Base-by-base conservation (phyloP, 1,140 invertebrate genomes). In the Luehdorfia chinensis region DNA sequence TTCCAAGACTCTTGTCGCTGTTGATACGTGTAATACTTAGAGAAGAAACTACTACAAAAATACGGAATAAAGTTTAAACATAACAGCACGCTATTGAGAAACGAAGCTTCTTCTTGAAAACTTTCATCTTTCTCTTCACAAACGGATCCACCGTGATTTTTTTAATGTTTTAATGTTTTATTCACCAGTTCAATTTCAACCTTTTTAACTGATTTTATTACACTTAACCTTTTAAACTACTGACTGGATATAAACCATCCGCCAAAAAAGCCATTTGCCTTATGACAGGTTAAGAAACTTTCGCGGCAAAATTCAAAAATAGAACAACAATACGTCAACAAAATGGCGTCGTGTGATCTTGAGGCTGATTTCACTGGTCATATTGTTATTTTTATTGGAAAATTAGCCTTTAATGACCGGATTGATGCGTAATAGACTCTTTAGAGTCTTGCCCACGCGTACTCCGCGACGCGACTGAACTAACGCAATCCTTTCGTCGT, bases 61-160 rank as follows among this genome's bases (percentile, higher is more conserved):
- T 13, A 43, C 31, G 46, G 28, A 25, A 21, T 30, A 47, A 31
- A 55, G 45, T 47, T 59, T 55, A 70, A 43, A 62, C 54, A 50
- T 56, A 66, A 49, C 62, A 57, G 11, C 55, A 65, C 47, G 56
- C 65, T 85, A 85, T 85, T 27, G 81, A 85, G 55, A 85, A 85
- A 68, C 81, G 76, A 7, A 85, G 55, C 45, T 85, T 85, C 63
- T 85, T 85, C 59, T 85, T 85, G 34, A 85, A 85, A 57, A 81
- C 63, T 85, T 83, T 85, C 78, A 85, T 85, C 54, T 81, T 85
- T 73, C 74, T 81, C 50, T 76, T 83, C 55, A 83, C 73, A 54
- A 83, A 78, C 31, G 80, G 76, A 83, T 83, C 80, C 80, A 84
- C 80, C 59, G 66, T 79, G 63, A 50, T 43, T 48, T 23, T 60